phyloP scores from a whole-genome alignment of 1,140 invertebrate species.

The Berghia stephanieae region DNA sequence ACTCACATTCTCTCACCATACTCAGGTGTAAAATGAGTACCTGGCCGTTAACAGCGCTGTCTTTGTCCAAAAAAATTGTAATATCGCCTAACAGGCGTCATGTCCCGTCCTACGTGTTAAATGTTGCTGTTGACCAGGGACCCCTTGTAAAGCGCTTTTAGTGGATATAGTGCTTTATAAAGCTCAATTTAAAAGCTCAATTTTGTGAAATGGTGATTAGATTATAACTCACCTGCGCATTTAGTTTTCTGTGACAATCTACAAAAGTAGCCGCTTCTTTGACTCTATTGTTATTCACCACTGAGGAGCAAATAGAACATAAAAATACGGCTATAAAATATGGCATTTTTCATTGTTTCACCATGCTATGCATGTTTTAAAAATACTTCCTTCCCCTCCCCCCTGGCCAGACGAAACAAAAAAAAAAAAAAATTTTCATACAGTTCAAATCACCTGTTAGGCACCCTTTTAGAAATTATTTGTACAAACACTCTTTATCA shows the following conservation, averaged over 20 bases:
- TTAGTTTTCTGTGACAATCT: conserved; percentile 59
- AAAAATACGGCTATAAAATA: background rate
- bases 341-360: background rate
- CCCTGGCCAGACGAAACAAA: background rate
- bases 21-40: no score
- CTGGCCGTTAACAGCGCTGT: no score
- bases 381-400: no score
- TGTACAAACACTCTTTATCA: background rate
- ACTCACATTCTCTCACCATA: no score
- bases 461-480: background rate
- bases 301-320: conserved; percentile 41
- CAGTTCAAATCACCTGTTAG: background rate
- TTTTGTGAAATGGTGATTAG: background rate
- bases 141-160: background rate
- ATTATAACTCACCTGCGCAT: conserved; percentile 51
- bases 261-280: conserved; percentile 58
- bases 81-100: no score
- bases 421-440: background rate
- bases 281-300: conserved; percentile 55
- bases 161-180: background rate
- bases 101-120: no score
- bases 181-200: background rate
- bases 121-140: no score
- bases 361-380: background rate
- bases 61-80: no score